phyloP scores from a whole-genome alignment of 2,797 vertebrate species.

The Malurus splendens region DNA sequence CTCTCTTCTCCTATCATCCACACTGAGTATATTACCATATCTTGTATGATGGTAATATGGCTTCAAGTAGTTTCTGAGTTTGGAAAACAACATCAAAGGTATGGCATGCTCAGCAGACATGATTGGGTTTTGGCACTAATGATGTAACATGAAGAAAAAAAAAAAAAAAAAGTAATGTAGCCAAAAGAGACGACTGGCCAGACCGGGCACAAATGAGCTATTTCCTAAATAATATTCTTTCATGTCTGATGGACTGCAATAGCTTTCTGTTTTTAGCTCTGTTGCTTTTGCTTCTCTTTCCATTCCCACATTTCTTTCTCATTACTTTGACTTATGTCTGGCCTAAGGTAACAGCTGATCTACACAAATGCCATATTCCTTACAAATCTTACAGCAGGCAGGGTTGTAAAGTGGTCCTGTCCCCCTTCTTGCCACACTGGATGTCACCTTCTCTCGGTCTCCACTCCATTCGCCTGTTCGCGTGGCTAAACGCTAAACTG shows the following conservation, averaged over 20 bases:
- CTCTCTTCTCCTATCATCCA: not conserved
- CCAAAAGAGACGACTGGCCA: not conserved
- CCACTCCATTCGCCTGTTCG: not conserved
- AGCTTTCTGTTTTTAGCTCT: not conserved
- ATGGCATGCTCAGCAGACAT: not conserved
- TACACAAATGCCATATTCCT: not conserved
- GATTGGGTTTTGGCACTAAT: not conserved
- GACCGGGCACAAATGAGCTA: not conserved
- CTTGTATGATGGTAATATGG: not conserved
- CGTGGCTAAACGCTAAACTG: not conserved
- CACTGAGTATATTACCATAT: not conserved
- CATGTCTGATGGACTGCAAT: not conserved
- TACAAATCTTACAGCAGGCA: not conserved
- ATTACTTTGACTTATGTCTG: slow-evolving; percentile 15
- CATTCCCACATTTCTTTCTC: slow-evolving; percentile 25
- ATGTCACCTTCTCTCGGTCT: not conserved
- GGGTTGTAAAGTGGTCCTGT: not conserved
- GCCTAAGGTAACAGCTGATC: slow-evolving; percentile 3
- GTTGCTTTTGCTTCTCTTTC: slow-evolving; percentile 32
- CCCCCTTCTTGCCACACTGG: not conserved
- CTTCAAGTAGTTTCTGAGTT: not conserved
- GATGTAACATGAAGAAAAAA: not conserved
- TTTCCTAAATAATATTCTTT: slow-evolving; percentile 44
- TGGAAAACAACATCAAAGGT: not conserved
- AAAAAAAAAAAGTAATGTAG: not conserved